These are phyloP conservation scores for Zenarchopterus dispar DNA, from an alignment of 2,797 vertebrate genomes.

Conservation along the genomic window DNA sequence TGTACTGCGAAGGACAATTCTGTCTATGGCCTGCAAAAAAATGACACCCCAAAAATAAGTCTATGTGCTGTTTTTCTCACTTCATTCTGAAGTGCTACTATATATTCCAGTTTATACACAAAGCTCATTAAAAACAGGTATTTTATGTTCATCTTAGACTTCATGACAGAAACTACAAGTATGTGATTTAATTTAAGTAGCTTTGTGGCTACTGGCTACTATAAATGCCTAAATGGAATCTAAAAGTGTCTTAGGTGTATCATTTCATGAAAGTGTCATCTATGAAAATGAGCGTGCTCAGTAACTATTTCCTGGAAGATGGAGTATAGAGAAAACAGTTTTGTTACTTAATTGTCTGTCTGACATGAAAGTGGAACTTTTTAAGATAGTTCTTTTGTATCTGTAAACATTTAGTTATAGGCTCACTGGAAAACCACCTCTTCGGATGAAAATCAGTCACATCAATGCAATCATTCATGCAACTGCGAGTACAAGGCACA, in stretches of 20 bases:
- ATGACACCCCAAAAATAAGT: neutral
- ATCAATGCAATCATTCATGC: conserved; percentile 3
- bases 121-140: neutral
- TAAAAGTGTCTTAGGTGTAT: neutral
- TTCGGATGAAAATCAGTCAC: conserved; percentile 8
- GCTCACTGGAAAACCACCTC: conserved; percentile 28
- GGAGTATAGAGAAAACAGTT: conserved; percentile 5
- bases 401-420: conserved; percentile 15
- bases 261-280: conserved; percentile 1
- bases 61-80: too few relatives aligned
- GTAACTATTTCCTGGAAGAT: conserved; percentile 42
- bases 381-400: neutral
- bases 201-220: too few relatives aligned
- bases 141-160: neutral
- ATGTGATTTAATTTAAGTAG: conserved; percentile 9
- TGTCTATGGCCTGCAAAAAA: neutral
- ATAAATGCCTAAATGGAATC: conserved; percentile 11
- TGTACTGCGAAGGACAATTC: neutral
- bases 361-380: conserved; percentile 5
- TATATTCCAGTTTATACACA: too few relatives aligned
- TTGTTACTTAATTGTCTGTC: conserved; percentile 20
- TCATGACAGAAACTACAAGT: neutral
- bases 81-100: too few relatives aligned
- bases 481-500: neutral
- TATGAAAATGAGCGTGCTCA: conserved; percentile 24